Base-by-base conservation (phyloP, 2,888 invertebrate species). In the Oscheius myriophilus region DNA sequence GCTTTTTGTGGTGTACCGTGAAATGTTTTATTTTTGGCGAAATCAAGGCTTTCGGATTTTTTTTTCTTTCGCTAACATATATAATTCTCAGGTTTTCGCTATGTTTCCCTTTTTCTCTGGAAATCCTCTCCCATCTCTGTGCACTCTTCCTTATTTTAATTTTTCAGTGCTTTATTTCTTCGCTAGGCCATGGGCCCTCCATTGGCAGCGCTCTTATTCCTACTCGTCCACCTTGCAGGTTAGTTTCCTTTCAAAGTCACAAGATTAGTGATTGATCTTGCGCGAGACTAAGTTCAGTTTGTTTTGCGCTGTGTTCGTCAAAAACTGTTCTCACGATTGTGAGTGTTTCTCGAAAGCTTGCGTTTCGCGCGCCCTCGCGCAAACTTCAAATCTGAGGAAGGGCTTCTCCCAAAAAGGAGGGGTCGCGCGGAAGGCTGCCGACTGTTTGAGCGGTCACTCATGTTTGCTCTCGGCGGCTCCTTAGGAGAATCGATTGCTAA, bases 401-500 rank as follows among this genome's bases (percentile, higher is more conserved):
- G 33, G 61, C 18, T n/a, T 46, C 21, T n/a, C 18, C n/a, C 46
- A 61, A 49, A 61, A 49, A 49, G 11, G 52, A 63, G 63, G 54
- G 42, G 63, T 42, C 43, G 52, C 49, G 63, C 54, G 63, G 53
- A 43, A 52, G 63, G 63, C 51, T 63, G 54, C 53, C 53, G 63
- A 49, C 26, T 61, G 46, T 61, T 61, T 49, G 61, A 45, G 39
- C 54, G 63, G 63, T 63, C 63, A 63, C 43, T 54, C 52, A 3
- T 63, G 43, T 63, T 63, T 63, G 63, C 52, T 52, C n/a, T 53
- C 54, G 53, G 63, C 63, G 61, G 61, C 61, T 61, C 61, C 63
- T 53, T 52, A 63, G 53, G 51, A 21, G 21, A 63, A 63, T 63
- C 63, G 63, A 63, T 63, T 63, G 63, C 63, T 63, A 63, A 63